Percentiles rank a stretch among this genome's conserved stretches.
These are phyloP conservation scores for Engraulis encrasicolus DNA, from an alignment of 2,113 vertebrate genomes.

Conservation along the genomic window DNA sequence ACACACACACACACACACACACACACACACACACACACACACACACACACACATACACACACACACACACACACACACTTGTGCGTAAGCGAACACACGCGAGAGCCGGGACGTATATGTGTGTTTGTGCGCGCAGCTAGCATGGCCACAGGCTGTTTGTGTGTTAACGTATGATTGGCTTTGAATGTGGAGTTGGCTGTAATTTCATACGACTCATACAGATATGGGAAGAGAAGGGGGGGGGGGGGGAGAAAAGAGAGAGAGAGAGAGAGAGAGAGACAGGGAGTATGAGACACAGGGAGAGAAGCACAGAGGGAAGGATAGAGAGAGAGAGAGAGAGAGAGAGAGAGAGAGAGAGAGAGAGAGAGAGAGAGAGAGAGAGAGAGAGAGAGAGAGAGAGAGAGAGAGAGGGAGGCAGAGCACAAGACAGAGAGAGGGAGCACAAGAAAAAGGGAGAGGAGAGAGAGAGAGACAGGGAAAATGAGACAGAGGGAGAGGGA, in stretches of 20 bases:
- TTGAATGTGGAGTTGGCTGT: constrained; percentile 56
- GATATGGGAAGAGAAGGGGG: constrained; percentile 34
- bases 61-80: constrained; percentile 26
- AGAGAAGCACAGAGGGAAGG: not conserved
- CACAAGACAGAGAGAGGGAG: constrained; percentile 6
- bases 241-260: not conserved
- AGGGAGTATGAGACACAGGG: not conserved
- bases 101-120: constrained; percentile 25
- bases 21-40: constrained; percentile 12
- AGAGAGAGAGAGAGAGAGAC: constrained; percentile 35
- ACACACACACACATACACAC: constrained; percentile 27
- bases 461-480: constrained; percentile 24
- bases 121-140: constrained; percentile 21
- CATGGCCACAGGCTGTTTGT: constrained; percentile 54
- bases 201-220: constrained; percentile 50
- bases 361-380: constrained; percentile 40
- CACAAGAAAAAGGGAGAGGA: constrained; percentile 39
- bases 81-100: too few relatives aligned
- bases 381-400: constrained; percentile 26
- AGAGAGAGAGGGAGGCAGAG: constrained; percentile 28
- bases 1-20: constrained; percentile 59
- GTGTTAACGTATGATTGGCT: constrained; percentile 60
- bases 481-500: constrained; percentile 37
- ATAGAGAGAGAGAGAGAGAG: not conserved
- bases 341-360: constrained; percentile 46